A percentile compares a stretch with the other conserved stretches of the same genome.
phyloP scores from a whole-genome alignment of 2,888 invertebrate genomes.

The Saturnia pavonia region DNA sequence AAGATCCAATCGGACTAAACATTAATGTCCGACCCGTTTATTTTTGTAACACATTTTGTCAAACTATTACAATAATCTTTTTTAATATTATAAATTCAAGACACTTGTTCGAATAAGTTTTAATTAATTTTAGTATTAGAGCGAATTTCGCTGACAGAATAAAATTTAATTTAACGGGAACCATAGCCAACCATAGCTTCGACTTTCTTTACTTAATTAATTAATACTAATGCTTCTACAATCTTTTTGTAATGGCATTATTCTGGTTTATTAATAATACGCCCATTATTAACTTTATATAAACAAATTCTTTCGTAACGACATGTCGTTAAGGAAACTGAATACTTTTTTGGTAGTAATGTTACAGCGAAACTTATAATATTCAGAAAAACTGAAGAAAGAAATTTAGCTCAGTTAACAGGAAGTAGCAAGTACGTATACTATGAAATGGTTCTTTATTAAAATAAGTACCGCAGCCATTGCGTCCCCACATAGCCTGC shows the following conservation, averaged over 20 bases:
- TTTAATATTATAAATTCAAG: neutral
- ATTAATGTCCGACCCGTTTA: no score
- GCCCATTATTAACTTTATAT: neutral
- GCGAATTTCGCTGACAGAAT: neutral
- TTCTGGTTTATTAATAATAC: neutral
- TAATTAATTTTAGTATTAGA: neutral
- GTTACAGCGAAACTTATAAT: neutral
- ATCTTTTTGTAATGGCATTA: no score
- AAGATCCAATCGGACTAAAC: no score
- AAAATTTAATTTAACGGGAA: neutral
- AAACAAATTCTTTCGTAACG: neutral
- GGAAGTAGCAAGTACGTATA: constrained; percentile 18
- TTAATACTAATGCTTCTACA: no score
- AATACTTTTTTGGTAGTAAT: neutral
- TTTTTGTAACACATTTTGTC: neutral
- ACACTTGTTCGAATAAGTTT: neutral
- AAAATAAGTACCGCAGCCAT: constrained; percentile 39
- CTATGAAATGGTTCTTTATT: constrained; percentile 34
- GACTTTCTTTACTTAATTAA: no score
- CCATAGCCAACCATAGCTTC: no score
- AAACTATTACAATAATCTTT: neutral
- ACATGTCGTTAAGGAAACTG: neutral
- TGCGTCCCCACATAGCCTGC: constrained; percentile 27
- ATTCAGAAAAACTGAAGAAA: no score
- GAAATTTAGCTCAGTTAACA: constrained; percentile 16